phyloP scores from a whole-genome alignment of 2,888 invertebrate species.

The Eutolmus rufibarbis region DNA sequence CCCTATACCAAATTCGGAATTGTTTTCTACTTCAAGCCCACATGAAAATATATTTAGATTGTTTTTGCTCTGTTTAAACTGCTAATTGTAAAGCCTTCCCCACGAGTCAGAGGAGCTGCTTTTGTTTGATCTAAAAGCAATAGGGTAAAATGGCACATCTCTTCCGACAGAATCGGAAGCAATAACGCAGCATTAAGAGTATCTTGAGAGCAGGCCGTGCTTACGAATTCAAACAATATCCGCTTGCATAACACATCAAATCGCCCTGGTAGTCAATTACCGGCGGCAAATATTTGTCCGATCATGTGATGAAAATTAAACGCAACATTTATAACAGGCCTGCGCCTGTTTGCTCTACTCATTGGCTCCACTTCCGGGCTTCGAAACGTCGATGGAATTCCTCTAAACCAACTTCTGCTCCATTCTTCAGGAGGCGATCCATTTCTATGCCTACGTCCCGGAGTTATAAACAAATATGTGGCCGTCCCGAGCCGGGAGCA shows the following conservation, averaged over 20 bases:
- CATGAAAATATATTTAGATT: not conserved
- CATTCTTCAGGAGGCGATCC: not conserved
- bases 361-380: conserved; percentile 8
- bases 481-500: not conserved
- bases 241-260: conserved; percentile 36
- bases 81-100: not conserved
- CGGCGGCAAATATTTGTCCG: conserved; percentile 42
- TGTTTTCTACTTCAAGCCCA: not conserved
- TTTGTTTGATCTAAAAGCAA: not conserved
- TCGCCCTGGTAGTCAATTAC: conserved; percentile 43
- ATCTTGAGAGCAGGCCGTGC: not conserved
- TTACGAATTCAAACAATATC: not conserved
- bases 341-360: not conserved
- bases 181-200: not conserved
- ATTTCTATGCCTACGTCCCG: not conserved
- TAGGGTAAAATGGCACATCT: not conserved
- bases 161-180: not conserved
- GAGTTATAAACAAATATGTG: not conserved
- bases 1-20: not conserved
- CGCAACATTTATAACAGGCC: conserved; percentile 40
- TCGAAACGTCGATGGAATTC: not conserved
- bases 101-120: not conserved
- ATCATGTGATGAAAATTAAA: conserved; percentile 45
- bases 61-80: not conserved
- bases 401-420: not conserved